Evolutionary conservation across 2,888 invertebrate species (phyloP).

Genomic region (Labia minor): DNA sequence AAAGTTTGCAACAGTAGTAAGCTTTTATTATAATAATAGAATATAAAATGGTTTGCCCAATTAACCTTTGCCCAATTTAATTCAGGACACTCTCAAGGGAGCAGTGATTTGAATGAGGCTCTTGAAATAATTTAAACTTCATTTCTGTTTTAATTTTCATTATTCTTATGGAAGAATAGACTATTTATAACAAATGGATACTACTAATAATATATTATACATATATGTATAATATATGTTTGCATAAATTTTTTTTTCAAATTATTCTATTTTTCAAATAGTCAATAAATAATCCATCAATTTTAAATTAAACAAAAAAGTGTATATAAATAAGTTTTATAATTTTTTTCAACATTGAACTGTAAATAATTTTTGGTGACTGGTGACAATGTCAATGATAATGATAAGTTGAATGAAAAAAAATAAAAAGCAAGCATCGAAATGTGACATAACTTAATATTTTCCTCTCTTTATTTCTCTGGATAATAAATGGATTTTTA

Average conservation of each 20-base stretch:
- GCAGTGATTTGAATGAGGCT: neutral
- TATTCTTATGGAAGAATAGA: neutral
- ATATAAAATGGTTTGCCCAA: neutral
- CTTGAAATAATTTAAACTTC: neutral
- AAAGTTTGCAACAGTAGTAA: no score
- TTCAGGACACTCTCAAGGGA: neutral
- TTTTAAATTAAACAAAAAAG: no score
- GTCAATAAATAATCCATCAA: no score
- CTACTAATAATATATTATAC: no score
- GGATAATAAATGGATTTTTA: neutral
- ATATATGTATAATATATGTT: no score
- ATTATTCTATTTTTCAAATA: no score
- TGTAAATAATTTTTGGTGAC: no score
- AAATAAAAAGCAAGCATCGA: neutral
- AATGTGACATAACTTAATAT: neutral
- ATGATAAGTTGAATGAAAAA: neutral
- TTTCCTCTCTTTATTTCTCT: neutral
- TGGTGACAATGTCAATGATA: no score
- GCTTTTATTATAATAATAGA: neutral
- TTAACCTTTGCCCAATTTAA: slow-evolving; percentile 13
- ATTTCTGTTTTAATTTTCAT: slow-evolving; percentile 1
- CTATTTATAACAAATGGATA: no score
- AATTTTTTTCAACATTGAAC: no score
- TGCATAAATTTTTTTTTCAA: no score
- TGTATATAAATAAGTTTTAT: no score